Conservation (phyloP, 2,888 invertebrate genomes). For the Lapara coniferarum region DNA sequence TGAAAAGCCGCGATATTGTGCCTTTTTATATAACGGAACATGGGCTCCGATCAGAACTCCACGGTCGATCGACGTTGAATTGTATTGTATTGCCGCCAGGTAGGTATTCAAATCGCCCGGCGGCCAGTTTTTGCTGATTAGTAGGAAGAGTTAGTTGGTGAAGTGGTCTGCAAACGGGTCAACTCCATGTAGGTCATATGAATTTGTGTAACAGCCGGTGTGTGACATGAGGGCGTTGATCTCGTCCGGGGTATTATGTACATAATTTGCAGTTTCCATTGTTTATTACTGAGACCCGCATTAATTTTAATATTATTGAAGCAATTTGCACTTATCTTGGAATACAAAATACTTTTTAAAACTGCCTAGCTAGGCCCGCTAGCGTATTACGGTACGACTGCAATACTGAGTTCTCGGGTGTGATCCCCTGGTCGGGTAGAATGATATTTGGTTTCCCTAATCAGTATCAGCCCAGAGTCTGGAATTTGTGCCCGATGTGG, state of each 20-base stretch:
- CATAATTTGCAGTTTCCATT: not conserved
- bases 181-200: conserved; percentile 65
- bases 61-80: conserved; percentile 35
- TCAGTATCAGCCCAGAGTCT: no score
- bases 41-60: conserved; percentile 37
- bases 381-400: no score
- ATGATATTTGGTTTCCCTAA: no score
- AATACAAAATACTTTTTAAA: no score
- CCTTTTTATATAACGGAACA: conserved; percentile 23
- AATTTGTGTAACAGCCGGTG: conserved; percentile 51
- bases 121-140: conserved; percentile 31
- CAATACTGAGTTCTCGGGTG: no score
- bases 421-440: no score
- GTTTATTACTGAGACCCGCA: not conserved
- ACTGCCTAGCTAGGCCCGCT: no score
- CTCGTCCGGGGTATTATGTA: conserved; percentile 2
- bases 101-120: conserved; percentile 10
- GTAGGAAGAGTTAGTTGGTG: conserved; percentile 51
- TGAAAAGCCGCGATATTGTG: conserved; percentile 59
- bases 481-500: no score
- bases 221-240: conserved; percentile 8
- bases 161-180: conserved; percentile 63
- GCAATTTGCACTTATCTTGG: not conserved
- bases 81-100: conserved; percentile 3
- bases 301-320: not conserved